Evolutionary conservation across 1,140 invertebrate genomes (phyloP), one percentile per base, ranked within the genome.

Genomic region (Anastatus disparis): DNA sequence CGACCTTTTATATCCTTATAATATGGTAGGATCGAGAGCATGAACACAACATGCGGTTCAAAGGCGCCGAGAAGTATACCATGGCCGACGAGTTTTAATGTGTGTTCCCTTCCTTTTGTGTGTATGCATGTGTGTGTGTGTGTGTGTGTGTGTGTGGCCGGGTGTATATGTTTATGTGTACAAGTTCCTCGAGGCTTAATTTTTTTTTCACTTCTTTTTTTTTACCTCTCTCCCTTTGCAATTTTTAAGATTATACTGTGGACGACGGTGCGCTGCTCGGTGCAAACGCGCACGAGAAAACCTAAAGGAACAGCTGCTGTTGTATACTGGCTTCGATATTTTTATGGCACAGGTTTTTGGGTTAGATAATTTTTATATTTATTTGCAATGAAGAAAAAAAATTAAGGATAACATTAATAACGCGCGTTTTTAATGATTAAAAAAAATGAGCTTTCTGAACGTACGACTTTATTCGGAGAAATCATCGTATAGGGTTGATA

Each of bases 11-110:
- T 56, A 66, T 66, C 38, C 52, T 66, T 56, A 66, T 26, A 44
- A 35, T 52, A 35, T 38, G n/a, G 6, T 46, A 61, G 24, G 50
- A 65, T n/a, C 35, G 20, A n/a, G n/a, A n/a, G n/a, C 27, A 12
- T 17, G 61, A 24, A 65, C 4, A 65, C n/a, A n/a, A n/a, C n/a
- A n/a, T n/a, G n/a, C 67, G 61, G 68, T 71, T 65, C 71, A 76
- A 74, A 69, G 75, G 74, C 67, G 71, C 8, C 70, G 74, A 81
- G 70, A 83, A 81, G 81, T 83, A 72, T 82, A 81, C 80, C 82
- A 83, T 81, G 81, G 80, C 67, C 80, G 74, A 67, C 79, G 63
- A 73, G 81, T 83, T 83, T 82, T 61, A 66, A 42, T 20, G 15
- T 26, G 20, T n/a, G n/a, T n/a, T n/a, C n/a, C n/a, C n/a, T n/a